These are phyloP conservation scores for Brachionus plicatilis DNA, from an alignment of 1,140 invertebrate species.

Conservation along the genomic window DNA sequence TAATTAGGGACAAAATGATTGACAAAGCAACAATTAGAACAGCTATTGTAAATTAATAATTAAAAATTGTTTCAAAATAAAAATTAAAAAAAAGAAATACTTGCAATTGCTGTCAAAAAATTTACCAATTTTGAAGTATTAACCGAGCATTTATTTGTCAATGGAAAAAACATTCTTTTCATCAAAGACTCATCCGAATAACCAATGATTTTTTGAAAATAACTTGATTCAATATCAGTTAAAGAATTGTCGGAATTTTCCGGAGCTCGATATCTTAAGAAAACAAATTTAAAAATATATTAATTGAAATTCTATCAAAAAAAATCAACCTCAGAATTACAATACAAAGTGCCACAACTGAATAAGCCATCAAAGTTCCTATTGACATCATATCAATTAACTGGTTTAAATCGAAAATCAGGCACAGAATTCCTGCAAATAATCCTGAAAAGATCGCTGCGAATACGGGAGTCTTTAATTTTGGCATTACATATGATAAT, in stretches of 20 bases:
- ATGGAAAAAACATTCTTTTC: conserved; percentile 2
- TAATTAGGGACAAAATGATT: neutral
- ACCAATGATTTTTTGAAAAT: neutral
- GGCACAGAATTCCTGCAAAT: conserved; percentile 74
- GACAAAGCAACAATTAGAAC: neutral
- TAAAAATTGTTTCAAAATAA: neutral
- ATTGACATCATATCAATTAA: conserved; percentile 92
- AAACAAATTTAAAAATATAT: neutral
- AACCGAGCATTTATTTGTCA: neutral
- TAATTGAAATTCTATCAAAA: neutral
- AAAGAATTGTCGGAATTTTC: neutral
- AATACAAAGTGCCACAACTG: conserved; percentile 80
- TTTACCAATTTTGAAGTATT: conserved; percentile 25
- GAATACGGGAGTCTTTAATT: conserved; percentile 71
- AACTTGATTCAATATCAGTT: neutral
- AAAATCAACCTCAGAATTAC: conserved; percentile 64
- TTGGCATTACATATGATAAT: conserved; percentile 27
- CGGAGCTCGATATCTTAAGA: neutral
- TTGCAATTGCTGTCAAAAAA: neutral
- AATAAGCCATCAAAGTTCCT: conserved; percentile 83
- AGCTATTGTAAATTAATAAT: neutral
- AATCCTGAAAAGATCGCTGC: conserved; percentile 75
- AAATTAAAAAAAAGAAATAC: neutral
- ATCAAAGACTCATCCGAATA: neutral
- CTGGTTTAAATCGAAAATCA: conserved; percentile 76